These are phyloP conservation scores for Nymphalis io DNA, from an alignment of 1,140 invertebrate species.

Conservation along the genomic window DNA sequence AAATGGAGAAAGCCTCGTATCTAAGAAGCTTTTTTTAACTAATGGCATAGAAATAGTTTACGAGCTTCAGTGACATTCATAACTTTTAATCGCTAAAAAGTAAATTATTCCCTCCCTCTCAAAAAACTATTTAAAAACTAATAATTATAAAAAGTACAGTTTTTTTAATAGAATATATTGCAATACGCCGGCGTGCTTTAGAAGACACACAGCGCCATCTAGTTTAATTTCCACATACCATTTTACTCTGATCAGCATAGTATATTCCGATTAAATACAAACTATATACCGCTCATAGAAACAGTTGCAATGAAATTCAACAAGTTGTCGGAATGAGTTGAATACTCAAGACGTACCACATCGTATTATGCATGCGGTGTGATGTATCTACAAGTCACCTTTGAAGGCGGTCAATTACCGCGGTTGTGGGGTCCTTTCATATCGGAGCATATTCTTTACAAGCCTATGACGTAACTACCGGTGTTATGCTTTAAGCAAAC, in stretches of 20 bases:
- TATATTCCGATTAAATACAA: background rate
- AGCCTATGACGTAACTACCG: no score
- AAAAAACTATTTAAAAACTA: no score
- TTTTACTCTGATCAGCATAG: background rate
- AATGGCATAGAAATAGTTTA: no score
- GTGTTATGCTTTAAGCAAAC: no score
- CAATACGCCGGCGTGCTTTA: background rate
- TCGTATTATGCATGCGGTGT: slow-evolving; percentile 3
- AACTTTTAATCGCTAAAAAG: no score
- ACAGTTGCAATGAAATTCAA: slow-evolving; percentile 12
- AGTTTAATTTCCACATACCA: background rate
- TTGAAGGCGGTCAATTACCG: slow-evolving; percentile 10
- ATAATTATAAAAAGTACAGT: no score
- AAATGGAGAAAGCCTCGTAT: no score
- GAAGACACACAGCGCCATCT: background rate
- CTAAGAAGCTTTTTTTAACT: no score
- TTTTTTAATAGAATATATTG: background rate
- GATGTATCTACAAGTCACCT: slow-evolving; percentile 9
- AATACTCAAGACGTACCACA: background rate
- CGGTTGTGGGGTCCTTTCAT: background rate
- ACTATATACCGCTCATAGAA: background rate
- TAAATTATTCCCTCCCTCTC: no score
- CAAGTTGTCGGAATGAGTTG: slow-evolving; percentile 7
- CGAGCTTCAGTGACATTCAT: no score
- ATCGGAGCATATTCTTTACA: background rate